These are phyloP conservation scores for Sardinella longiceps DNA, from an alignment of 2,797 vertebrate genomes.

Conservation along the genomic window DNA sequence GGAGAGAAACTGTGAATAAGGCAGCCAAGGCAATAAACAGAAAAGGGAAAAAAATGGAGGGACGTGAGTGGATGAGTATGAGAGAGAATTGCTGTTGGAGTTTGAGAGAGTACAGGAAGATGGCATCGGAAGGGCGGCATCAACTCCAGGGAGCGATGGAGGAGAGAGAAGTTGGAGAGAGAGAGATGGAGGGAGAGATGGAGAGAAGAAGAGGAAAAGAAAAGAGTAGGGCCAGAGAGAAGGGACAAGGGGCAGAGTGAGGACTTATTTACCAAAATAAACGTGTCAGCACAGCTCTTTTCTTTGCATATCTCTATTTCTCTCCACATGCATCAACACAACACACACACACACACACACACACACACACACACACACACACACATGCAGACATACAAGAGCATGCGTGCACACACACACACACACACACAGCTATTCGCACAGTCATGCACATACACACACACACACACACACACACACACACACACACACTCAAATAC, in stretches of 20 bases:
- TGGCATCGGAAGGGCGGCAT: not conserved
- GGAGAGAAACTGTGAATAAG: not conserved
- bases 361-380: not conserved
- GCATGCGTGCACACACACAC: not conserved
- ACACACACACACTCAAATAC: not conserved
- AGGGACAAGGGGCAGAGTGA: conserved; percentile 32
- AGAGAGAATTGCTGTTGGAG: not conserved
- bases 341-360: not conserved
- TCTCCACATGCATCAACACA: not conserved
- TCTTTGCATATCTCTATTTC: conserved; percentile 16
- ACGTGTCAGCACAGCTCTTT: conserved; percentile 16
- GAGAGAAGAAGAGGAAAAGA: not conserved
- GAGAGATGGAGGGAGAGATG: not conserved
- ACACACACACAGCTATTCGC: not conserved
- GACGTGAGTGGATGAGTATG: conserved; percentile 18
- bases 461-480: not conserved
- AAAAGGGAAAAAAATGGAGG: not conserved
- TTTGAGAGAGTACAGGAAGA: not conserved
- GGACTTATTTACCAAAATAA: conserved; percentile 38
- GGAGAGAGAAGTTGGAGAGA: not conserved
- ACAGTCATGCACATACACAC: not conserved
- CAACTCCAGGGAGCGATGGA: not conserved
- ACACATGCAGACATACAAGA: not conserved
- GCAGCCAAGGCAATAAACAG: not conserved
- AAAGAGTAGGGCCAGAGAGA: conserved; percentile 54